Evolutionary conservation across 2,113 vertebrate genomes (phyloP).

Genomic region (Vombatus ursinus): DNA sequence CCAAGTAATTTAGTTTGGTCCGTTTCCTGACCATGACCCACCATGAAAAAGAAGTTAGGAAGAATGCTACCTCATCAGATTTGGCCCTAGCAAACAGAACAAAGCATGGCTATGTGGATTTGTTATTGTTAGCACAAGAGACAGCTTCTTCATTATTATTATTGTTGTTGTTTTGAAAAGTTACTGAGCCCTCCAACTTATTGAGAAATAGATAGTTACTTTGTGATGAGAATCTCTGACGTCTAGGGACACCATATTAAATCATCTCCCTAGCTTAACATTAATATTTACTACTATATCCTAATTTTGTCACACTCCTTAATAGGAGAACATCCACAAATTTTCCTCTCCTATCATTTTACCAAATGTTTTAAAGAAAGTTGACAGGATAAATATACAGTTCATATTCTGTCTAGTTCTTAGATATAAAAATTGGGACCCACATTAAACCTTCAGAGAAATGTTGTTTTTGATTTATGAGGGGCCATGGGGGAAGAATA

Average conservation of each 20-base stretch:
- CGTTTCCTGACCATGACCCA: neutral
- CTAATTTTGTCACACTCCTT: neutral
- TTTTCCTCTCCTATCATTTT: neutral
- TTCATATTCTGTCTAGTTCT: neutral
- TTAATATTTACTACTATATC: neutral
- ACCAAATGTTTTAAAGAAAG: neutral
- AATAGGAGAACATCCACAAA: neutral
- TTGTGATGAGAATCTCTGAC: neutral
- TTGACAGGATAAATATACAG: neutral
- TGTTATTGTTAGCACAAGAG: neutral
- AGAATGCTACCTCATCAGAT: neutral
- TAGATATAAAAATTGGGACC: neutral
- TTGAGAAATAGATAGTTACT: neutral
- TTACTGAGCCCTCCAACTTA: neutral
- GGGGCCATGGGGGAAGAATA: neutral
- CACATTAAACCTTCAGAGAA: slow-evolving; percentile 8
- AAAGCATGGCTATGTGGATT: neutral
- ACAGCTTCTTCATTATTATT: slow-evolving; percentile 11
- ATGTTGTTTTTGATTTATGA: neutral
- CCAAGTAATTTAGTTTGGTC: neutral
- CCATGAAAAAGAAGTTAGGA: slow-evolving; percentile 6
- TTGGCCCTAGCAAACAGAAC: neutral
- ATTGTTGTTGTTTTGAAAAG: neutral
- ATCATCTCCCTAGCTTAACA: slow-evolving; percentile 2
- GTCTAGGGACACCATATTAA: neutral